Evolutionary conservation across 1,140 invertebrate species (phyloP).

Genomic region (Penaeus japonicus): DNA sequence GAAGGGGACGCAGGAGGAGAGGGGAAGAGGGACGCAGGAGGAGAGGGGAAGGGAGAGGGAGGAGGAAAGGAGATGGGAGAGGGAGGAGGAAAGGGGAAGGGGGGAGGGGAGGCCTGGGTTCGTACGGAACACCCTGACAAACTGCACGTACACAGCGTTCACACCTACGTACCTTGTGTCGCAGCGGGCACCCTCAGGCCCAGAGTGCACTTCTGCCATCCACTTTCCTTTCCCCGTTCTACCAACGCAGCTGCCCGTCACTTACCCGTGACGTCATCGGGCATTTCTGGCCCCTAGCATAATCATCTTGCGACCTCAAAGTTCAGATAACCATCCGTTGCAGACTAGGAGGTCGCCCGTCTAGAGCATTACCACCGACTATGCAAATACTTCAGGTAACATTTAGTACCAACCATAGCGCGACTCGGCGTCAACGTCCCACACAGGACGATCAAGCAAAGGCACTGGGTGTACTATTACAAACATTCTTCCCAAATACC

Average conservation of each 20-base stretch:
- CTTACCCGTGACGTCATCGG: background rate
- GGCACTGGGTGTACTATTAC: background rate
- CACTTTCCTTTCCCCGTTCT: background rate
- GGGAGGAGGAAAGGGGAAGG: background rate
- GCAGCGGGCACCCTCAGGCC: background rate
- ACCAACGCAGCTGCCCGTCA: background rate
- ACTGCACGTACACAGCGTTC: no score
- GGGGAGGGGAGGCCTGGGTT: no score
- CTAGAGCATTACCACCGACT: no score
- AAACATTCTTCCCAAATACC: background rate
- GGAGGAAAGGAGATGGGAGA: no score
- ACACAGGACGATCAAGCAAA: background rate
- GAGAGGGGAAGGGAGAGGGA: background rate
- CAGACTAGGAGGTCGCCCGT: no score
- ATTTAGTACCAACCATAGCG: no score
- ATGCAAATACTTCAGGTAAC: no score
- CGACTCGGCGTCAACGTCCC: no score
- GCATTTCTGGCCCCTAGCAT: no score
- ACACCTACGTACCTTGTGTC: background rate
- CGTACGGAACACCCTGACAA: no score
- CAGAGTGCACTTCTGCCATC: background rate
- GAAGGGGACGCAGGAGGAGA: background rate
- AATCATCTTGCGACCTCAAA: no score
- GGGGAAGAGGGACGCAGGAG: background rate
- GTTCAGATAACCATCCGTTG: no score